phyloP scores from a whole-genome alignment of 2,888 invertebrate species.

The Agrilus mali region DNA sequence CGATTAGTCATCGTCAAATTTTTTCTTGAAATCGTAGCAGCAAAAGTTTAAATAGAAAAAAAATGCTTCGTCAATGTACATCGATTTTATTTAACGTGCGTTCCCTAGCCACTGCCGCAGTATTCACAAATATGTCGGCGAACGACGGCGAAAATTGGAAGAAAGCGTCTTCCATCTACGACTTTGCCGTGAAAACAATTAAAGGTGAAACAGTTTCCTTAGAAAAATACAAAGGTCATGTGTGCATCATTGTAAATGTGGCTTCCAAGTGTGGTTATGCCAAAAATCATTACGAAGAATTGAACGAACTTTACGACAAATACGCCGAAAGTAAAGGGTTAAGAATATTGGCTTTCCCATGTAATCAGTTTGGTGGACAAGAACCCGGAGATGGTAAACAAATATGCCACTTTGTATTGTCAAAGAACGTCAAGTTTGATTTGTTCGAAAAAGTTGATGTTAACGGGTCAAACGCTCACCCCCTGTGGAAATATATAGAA shows the following conservation, averaged over 20 bases:
- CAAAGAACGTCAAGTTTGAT: slow-evolving; percentile 55
- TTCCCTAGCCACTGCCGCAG: too few species aligned
- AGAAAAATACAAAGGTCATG: slow-evolving; percentile 69
- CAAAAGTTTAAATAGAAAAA: too few species aligned
- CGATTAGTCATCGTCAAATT: too few species aligned
- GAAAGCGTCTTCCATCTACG: slow-evolving; percentile 60
- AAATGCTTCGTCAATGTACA: too few species aligned
- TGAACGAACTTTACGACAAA: slow-evolving; percentile 62
- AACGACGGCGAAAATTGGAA: slow-evolving; percentile 40
- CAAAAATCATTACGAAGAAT: slow-evolving; percentile 68
- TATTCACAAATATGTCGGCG: too few species aligned
- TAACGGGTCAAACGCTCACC: slow-evolving; percentile 53
- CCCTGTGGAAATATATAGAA: slow-evolving; percentile 55
- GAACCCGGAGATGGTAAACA: slow-evolving; percentile 52
- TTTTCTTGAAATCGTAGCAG: too few species aligned
- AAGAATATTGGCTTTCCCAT: slow-evolving; percentile 71
- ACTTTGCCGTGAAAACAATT: slow-evolving; percentile 68
- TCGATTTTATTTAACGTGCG: too few species aligned
- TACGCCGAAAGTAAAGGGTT: slow-evolving; percentile 62
- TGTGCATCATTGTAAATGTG: slow-evolving; percentile 78
- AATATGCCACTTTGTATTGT: slow-evolving; percentile 49
- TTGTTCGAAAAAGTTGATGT: slow-evolving; percentile 61
- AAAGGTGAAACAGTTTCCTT: slow-evolving; percentile 70
- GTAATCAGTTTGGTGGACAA: slow-evolving; percentile 70
- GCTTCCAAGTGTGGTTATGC: slow-evolving; percentile 81